A percentile compares a stretch with the other conserved stretches of the same genome.
These are phyloP conservation scores for Xylocopa sonorina DNA, from an alignment of 1,140 invertebrate genomes.

Conservation along the genomic window DNA sequence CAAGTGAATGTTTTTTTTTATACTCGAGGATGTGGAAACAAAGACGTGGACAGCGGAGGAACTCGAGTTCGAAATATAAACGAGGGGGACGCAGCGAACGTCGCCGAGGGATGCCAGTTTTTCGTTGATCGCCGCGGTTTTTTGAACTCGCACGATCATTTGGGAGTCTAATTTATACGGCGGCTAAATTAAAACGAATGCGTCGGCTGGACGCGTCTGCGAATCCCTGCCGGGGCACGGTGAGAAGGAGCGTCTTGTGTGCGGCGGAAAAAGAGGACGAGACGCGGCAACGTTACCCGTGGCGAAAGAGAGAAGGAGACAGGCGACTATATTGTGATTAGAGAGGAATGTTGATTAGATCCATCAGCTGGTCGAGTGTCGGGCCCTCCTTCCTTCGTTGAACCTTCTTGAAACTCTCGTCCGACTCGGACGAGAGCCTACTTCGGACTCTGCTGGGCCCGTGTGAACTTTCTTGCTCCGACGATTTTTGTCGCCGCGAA, in stretches of 20 bases:
- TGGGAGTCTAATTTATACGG: conserved; percentile 78
- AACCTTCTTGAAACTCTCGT: conserved; percentile 64
- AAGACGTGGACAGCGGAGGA: conserved; percentile 13
- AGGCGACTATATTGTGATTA: conserved; percentile 72
- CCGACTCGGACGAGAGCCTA: conserved; percentile 35
- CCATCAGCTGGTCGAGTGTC: conserved; percentile 76
- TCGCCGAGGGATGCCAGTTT: conserved; percentile 48
- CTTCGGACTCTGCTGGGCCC: background rate
- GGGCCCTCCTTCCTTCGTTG: conserved; percentile 59
- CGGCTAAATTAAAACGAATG: conserved; percentile 77
- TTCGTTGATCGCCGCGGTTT: conserved; percentile 53
- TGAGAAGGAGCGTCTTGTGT: conserved; percentile 4
- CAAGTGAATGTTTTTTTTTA: too few relatives aligned
- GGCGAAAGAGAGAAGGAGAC: conserved; percentile 55
- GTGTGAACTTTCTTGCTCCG: background rate
- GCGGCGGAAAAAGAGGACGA: conserved; percentile 29
- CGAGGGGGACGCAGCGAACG: conserved; percentile 22
- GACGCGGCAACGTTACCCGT: background rate
- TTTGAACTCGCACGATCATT: conserved; percentile 69
- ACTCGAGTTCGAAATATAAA: conserved; percentile 30
- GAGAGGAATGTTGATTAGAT: conserved; percentile 79
- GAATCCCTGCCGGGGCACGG: conserved; percentile 50
- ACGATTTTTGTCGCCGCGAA: background rate
- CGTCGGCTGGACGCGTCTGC: conserved; percentile 59
- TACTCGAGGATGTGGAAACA: too few relatives aligned